A percentile compares a stretch with the other conserved stretches of the same genome.
phyloP scores from a whole-genome alignment of 2,113 vertebrate genomes.

The Crypturellus undulatus region DNA sequence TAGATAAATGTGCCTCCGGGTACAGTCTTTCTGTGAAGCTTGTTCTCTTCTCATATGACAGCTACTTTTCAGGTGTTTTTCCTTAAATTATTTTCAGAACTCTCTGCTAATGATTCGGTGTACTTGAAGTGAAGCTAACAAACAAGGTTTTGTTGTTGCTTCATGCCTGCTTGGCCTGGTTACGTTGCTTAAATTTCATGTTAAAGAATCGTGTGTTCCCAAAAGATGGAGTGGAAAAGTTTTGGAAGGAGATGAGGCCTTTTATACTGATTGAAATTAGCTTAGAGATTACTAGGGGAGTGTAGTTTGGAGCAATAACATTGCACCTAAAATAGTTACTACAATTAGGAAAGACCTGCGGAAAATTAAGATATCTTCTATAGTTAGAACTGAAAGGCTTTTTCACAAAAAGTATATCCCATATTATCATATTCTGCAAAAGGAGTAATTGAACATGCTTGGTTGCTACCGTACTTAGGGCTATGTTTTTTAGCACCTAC shows the following conservation, averaged over 20 bases:
- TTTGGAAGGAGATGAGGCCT: not conserved
- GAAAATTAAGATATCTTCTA: not conserved
- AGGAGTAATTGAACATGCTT: not conserved
- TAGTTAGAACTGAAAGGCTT: not conserved
- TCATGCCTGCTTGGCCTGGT: not conserved
- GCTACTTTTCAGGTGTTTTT: not conserved
- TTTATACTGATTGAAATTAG: not conserved
- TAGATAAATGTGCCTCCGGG: not conserved
- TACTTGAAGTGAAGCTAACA: not conserved
- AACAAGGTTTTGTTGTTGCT: not conserved
- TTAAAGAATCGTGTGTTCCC: not conserved
- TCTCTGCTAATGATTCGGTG: not conserved
- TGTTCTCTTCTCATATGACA: not conserved
- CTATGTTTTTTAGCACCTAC: not conserved
- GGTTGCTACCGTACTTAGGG: not conserved
- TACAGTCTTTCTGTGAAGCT: not conserved
- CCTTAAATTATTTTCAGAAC: not conserved
- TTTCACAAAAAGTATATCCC: not conserved
- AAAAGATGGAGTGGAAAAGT: not conserved
- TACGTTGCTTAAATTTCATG: not conserved
- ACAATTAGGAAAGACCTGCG: not conserved
- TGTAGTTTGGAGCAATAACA: not conserved
- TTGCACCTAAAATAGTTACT: fast-evolving
- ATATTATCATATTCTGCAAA: not conserved
- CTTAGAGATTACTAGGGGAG: not conserved